Percentiles rank a stretch among this genome's conserved stretches.
Evolutionary conservation across 2,113 vertebrate genomes (phyloP).

Genomic region (Callopanchax toddi): DNA sequence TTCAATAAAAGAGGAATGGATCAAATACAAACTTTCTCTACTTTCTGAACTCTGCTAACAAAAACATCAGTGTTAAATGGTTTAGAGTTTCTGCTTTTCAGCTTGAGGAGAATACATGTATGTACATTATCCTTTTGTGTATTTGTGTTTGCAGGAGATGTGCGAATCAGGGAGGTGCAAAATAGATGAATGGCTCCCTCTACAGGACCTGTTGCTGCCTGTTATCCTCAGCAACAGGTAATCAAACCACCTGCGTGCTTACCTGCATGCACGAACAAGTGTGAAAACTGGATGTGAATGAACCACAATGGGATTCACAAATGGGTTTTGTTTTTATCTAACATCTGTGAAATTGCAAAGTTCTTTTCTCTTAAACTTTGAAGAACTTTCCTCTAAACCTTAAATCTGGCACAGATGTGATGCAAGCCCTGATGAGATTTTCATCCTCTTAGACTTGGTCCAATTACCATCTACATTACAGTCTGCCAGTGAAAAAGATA

Average conservation of each 20-base stretch:
- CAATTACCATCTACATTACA: slow-evolving; percentile 66
- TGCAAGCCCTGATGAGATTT: slow-evolving; percentile 49
- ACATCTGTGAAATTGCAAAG: slow-evolving; percentile 62
- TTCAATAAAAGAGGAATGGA: background rate
- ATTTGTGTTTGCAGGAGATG: slow-evolving; percentile 79
- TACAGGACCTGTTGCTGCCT: slow-evolving; percentile 84
- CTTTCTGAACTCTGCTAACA: slow-evolving; percentile 1
- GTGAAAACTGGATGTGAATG: slow-evolving; percentile 5
- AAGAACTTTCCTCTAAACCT: slow-evolving; percentile 56
- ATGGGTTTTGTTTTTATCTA: slow-evolving; percentile 30
- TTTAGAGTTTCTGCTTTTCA: background rate
- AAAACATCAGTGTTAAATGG: slow-evolving; percentile 4
- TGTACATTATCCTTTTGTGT: background rate
- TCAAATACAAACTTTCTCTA: background rate
- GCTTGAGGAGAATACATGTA: background rate
- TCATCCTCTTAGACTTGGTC: slow-evolving; percentile 69
- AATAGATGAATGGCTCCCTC: slow-evolving; percentile 62
- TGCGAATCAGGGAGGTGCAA: slow-evolving; percentile 73
- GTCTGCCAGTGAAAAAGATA: slow-evolving; percentile 63
- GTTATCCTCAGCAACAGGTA: slow-evolving; percentile 82
- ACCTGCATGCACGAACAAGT: background rate
- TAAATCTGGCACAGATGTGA: slow-evolving; percentile 52
- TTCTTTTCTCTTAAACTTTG: slow-evolving; percentile 55
- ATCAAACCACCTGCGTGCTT: slow-evolving; percentile 26
- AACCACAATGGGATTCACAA: slow-evolving; percentile 8